Base-by-base conservation (phyloP, 1,140 invertebrate species). In the Drosophila leontia region DNA sequence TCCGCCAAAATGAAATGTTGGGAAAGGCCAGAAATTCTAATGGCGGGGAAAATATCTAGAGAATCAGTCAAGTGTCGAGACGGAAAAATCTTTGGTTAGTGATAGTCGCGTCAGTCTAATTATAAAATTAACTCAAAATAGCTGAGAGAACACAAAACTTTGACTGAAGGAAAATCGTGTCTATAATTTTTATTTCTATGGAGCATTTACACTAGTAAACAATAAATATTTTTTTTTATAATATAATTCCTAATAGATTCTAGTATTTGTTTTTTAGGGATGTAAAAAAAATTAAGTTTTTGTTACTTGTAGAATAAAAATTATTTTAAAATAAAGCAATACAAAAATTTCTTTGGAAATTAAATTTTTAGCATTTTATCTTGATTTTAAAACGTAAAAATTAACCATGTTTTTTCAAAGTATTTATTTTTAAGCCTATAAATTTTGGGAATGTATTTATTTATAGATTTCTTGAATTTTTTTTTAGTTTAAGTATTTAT, bases 21-120 rank as follows among this genome's bases (percentile, higher is more conserved):
- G 59, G 79, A 82, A 86, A 80, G 79, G 79, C 76, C 83, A 82
- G 79, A 86, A 79, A 87, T 68, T 63, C 63, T 3, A 56, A 56
- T 56, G 35, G 53, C 19, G 35, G 53, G 19, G 19, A 56, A 55
- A 39, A 56, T 39, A 56, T 39, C 53, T 50, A 75, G 29, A 41
- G 61, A 41, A 72, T 72, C 45, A 51, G 44, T 74, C 68, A 72
- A 72, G 45, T 51, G 70, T 48, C 51, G 70, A 60, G 68, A 74
- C 70, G 53, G 3, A 56, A 39, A 37, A 71, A 59, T 44, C 37
- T 32, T 41, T 23, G 70, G 37, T 47, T 72, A 44, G 70, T 74
- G 68, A 74, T 72, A 60, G 63, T 67, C 34, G 58, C 5, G 59
- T 26, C 17, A n/a, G 7, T 74, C 68, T 74, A 74, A 74, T 74